Conservation (phyloP, 1,140 invertebrate species). For the Aphelenchoides avenae region DNA sequence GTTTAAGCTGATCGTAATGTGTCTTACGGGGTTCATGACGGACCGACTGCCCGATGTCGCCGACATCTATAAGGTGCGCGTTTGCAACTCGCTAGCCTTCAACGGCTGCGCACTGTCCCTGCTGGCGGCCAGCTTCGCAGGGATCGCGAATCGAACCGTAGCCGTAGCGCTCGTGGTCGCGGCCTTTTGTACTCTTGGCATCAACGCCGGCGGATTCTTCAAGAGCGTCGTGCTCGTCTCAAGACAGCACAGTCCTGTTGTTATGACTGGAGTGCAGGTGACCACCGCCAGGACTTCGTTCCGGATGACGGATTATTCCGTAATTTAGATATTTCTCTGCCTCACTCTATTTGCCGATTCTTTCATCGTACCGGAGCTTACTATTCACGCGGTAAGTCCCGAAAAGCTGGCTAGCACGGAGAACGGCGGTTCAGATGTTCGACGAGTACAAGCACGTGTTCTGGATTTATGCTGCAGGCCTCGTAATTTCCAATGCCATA, state of each 20-base stretch:
- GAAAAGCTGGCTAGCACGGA: neutral
- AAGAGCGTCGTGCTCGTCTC: slow-evolving; percentile 23
- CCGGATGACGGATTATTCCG: neutral
- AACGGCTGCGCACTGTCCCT: no score
- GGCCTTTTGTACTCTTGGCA: no score
- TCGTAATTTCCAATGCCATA: slow-evolving; percentile 13
- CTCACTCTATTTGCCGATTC: slow-evolving; percentile 15
- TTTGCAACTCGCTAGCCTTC: no score
- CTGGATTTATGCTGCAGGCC: slow-evolving; percentile 12
- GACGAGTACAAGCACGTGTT: slow-evolving; percentile 22
- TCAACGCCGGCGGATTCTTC: slow-evolving; percentile 21
- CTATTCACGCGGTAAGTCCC: slow-evolving; percentile 10
- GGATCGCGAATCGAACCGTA: no score
- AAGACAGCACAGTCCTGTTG: slow-evolving; percentile 15
- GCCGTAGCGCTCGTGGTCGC: no score
- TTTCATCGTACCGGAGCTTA: slow-evolving; percentile 14
- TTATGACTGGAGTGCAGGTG: slow-evolving; percentile 20
- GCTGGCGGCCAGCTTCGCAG: no score
- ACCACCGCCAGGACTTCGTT: neutral
- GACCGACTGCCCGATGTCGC: no score
- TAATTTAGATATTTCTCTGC: slow-evolving; percentile 11
- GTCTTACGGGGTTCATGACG: no score
- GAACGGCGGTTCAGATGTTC: neutral
- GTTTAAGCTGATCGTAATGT: no score
- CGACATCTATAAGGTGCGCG: no score